A percentile compares a stretch with the other conserved stretches of the same genome.
Evolutionary conservation across 2,113 vertebrate species (phyloP).

Genomic region (Nothocercus julius): DNA sequence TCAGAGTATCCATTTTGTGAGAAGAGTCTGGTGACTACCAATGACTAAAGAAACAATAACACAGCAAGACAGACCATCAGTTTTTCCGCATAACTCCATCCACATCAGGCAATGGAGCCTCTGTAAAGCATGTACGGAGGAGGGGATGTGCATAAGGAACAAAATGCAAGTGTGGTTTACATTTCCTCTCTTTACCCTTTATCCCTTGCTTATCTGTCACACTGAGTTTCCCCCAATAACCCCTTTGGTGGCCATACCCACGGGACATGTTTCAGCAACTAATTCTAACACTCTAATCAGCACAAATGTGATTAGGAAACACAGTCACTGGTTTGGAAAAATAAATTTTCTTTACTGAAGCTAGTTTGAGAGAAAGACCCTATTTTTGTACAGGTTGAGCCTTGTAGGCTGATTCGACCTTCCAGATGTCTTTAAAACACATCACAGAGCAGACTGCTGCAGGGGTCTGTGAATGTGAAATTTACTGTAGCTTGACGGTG

Average conservation of each 20-base stretch:
- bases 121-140: not conserved
- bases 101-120: not conserved
- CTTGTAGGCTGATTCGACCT: not conserved
- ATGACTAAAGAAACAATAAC: not conserved
- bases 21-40: not conserved
- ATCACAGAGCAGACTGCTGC: not conserved
- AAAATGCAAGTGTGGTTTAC: not conserved
- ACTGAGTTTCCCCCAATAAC: not conserved
- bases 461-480: not conserved
- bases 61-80: not conserved
- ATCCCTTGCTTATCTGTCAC: not conserved
- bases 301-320: not conserved
- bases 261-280: not conserved
- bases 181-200: not conserved
- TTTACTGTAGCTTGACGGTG: not conserved
- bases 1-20: not conserved
- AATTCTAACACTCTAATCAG: not conserved
- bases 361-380: not conserved
- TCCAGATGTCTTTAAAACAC: not conserved
- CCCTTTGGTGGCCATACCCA: not conserved
- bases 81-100: not conserved
- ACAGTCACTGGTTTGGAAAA: not conserved
- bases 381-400: not conserved
- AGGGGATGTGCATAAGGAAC: not conserved
- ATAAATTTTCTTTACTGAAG: not conserved